Percentiles rank a stretch among this genome's conserved stretches.
These are phyloP conservation scores for Apamea epomidion DNA, from an alignment of 2,888 invertebrate genomes.

Conservation along the genomic window DNA sequence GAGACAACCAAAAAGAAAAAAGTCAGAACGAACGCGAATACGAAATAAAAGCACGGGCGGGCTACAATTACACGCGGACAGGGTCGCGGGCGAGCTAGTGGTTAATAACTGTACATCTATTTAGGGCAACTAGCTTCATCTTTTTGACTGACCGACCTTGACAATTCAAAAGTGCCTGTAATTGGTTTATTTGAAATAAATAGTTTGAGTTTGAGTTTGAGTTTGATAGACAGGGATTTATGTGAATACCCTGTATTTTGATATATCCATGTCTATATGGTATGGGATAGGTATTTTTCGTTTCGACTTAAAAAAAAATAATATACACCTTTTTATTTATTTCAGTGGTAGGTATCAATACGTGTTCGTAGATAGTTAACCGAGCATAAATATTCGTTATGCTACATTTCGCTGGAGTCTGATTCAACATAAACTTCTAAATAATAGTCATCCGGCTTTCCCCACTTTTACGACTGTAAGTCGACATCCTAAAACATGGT, in stretches of 20 bases:
- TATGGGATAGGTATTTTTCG: background rate
- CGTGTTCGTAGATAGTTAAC: background rate
- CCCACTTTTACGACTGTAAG: conserved; percentile 37
- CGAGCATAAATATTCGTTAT: conserved; percentile 13
- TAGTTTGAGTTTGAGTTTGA: no score
- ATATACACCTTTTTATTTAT: background rate
- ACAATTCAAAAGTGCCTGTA: no score
- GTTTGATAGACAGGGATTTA: background rate
- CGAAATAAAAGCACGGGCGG: background rate
- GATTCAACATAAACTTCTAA: conserved; percentile 29
- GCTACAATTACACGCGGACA: background rate
- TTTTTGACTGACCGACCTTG: no score
- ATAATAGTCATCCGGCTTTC: conserved; percentile 34
- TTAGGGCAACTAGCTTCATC: no score
- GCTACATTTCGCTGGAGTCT: background rate
- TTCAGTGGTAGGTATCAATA: no score
- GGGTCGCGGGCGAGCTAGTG: background rate
- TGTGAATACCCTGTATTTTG: background rate
- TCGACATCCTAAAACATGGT: conserved; percentile 51
- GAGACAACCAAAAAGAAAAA: background rate
- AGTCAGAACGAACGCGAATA: background rate
- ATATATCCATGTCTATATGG: background rate
- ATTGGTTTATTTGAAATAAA: no score
- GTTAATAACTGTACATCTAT: background rate
- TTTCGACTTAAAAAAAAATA: background rate